Conservation (phyloP, 2,888 invertebrate genomes). For the Acleris sparsana region DNA sequence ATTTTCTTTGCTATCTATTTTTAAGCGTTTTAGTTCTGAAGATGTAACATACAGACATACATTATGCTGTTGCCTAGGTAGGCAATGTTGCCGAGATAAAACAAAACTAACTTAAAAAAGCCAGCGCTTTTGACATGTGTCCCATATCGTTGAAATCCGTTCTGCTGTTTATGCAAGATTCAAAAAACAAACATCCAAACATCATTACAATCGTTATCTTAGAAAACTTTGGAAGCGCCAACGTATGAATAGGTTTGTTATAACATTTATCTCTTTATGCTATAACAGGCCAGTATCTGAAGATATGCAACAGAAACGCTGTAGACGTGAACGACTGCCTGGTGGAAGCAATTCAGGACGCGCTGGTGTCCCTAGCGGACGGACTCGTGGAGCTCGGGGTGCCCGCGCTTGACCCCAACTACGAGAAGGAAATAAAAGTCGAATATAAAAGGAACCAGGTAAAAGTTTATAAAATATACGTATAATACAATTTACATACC, state of each 20-base stretch:
- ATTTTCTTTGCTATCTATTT: too few species aligned
- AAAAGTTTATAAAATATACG: neutral
- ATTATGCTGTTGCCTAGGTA: too few species aligned
- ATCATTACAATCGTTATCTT: neutral
- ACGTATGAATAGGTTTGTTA: neutral
- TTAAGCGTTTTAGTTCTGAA: too few species aligned
- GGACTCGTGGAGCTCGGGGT: constrained; percentile 81
- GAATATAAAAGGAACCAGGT: constrained; percentile 79
- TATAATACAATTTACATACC: too few species aligned
- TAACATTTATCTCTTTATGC: constrained; percentile 2
- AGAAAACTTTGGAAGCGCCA: neutral
- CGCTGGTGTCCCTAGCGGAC: constrained; percentile 60
- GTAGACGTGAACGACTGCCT: constrained; percentile 85
- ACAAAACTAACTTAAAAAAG: too few species aligned
- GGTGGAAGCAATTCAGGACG: constrained; percentile 78
- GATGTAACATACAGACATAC: too few species aligned
- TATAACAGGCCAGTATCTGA: constrained; percentile 77
- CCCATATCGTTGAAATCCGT: too few species aligned
- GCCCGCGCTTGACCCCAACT: constrained; percentile 79
- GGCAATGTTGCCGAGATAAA: too few species aligned
- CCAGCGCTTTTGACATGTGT: too few species aligned
- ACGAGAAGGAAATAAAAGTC: constrained; percentile 66
- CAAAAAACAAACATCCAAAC: too few species aligned
- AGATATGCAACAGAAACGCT: constrained; percentile 81
- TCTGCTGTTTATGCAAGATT: too few species aligned